Evolutionary conservation across 2,888 invertebrate genomes (phyloP), one percentile per base, ranked within the genome.

Genomic region (Thymelicus lineola): DNA sequence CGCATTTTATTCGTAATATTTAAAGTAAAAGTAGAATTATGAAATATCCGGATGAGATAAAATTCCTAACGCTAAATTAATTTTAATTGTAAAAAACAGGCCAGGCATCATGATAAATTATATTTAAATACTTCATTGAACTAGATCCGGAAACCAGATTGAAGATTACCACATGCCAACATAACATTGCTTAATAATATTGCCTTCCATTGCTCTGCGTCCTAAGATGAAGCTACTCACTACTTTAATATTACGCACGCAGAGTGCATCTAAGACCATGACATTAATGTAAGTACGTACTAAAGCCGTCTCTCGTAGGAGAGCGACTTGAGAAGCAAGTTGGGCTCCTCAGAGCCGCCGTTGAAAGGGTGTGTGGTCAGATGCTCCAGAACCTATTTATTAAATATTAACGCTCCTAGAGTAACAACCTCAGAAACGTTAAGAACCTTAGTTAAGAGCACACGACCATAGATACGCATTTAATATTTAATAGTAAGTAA

Each of bases 301-400:
- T 50, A 63, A 69, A 58, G 58, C 35, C 50, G 14, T 59, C 45
- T 65, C 70, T 64, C 70, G 63, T 45, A 70, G 70, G 70, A 70
- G 83, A 78, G 79, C 79, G 63, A 72, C 71, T 87, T 86, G 85
- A 87, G 85, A 84, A 82, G 87, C 89, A 35, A 57, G 35, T 62
- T 45, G 36, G 28, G 57, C n/a, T 42, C 59, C 59, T 59, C 48
- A 57, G 46, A 65, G 28, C 89, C 90, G 87, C 76, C 79, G 80
- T 77, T 86, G 87, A 88, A 87, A 89, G 89, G 89, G 89, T 86
- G 80, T 90, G 91, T 89, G 91, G 92, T 90, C 91, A 91, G 87
- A 83, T 78, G 73, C 87, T 85, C 82, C 81, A 84, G 86, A 88
- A 88, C 88, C 88, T 88, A 89, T 89, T 89, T 86, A 86, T 90